These are phyloP conservation scores for Prunella strophiata DNA, from an alignment of 2,797 vertebrate genomes.

Conservation along the genomic window DNA sequence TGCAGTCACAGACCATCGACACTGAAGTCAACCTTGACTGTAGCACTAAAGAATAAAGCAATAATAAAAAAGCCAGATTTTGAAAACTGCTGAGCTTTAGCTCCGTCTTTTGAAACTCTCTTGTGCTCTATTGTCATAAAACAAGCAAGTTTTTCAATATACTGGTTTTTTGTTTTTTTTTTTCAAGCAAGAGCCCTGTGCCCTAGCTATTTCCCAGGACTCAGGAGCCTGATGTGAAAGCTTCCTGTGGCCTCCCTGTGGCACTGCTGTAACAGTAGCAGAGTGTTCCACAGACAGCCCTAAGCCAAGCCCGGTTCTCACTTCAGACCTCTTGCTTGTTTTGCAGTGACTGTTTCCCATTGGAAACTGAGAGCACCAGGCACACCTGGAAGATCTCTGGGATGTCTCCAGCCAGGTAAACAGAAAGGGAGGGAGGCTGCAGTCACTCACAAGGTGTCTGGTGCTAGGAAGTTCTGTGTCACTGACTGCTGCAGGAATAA, in stretches of 20 bases:
- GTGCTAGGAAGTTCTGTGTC: background rate
- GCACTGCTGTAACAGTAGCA: background rate
- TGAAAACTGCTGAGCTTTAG: background rate
- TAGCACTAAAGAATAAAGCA: background rate
- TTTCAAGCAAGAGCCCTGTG: background rate
- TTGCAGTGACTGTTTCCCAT: background rate
- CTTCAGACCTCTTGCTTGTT: background rate
- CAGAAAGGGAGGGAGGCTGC: background rate
- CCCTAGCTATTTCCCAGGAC: background rate
- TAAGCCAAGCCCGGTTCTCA: background rate
- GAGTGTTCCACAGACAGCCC: background rate
- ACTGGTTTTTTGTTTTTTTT: rapidly evolving
- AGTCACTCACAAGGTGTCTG: background rate
- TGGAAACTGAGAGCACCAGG: background rate
- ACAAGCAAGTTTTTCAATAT: background rate
- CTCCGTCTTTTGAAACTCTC: background rate
- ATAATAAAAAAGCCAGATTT: background rate
- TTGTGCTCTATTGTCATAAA: background rate
- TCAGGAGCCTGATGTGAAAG: background rate
- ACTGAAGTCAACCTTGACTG: background rate
- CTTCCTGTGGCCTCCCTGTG: background rate
- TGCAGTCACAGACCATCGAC: background rate
- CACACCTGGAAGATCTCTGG: background rate
- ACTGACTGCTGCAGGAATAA: background rate
- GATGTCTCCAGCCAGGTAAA: background rate